A percentile compares a stretch with the other conserved stretches of the same genome.
These are phyloP conservation scores for Passer montanus DNA, from an alignment of 2,113 vertebrate genomes.

Conservation along the genomic window DNA sequence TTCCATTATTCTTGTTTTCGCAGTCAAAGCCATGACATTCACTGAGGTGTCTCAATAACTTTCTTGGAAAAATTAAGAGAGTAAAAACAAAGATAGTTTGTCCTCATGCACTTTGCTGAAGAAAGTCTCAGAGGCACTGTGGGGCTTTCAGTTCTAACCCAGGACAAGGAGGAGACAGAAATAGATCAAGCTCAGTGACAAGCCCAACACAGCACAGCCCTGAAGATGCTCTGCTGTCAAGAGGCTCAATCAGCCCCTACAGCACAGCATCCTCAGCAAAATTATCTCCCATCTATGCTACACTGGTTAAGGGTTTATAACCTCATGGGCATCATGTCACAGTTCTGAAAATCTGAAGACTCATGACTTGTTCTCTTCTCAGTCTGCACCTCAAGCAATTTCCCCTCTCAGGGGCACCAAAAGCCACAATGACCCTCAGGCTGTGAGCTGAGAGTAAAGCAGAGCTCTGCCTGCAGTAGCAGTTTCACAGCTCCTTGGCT, in stretches of 20 bases:
- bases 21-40: neutral
- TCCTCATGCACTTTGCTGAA: neutral
- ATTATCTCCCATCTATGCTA: fast-evolving
- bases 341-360: neutral
- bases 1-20: neutral
- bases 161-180: neutral
- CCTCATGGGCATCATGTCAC: too few relatives aligned
- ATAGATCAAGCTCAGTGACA: neutral
- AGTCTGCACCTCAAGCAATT: fast-evolving
- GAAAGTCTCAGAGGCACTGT: neutral
- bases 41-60: neutral
- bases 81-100: neutral
- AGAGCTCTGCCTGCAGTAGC: neutral
- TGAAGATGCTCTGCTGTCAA: too few relatives aligned
- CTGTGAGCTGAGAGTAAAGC: neutral
- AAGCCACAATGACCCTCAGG: fast-evolving
- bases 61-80: neutral
- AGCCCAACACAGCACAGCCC: neutral
- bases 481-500: neutral
- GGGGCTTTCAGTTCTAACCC: neutral
- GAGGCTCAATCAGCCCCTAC: neutral
- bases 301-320: too few relatives aligned
- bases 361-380: neutral
- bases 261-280: fast-evolving
- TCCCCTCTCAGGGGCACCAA: neutral